Evolutionary conservation across 1,140 invertebrate species (phyloP).

Genomic region (Arctopsyche grandis): DNA sequence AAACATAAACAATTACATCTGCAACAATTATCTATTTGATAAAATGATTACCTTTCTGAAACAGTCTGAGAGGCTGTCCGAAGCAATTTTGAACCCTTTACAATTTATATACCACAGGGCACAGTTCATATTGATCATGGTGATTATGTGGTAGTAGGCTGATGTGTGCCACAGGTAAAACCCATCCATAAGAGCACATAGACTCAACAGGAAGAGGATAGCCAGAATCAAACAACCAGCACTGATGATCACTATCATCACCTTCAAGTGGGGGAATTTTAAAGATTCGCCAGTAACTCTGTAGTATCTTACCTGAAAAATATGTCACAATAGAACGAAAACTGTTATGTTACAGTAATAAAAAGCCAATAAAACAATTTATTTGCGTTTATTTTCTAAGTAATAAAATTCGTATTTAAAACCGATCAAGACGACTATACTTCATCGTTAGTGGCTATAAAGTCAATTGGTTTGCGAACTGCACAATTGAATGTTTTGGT

Average conservation of each 20-base stretch:
- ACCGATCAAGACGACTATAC: background rate
- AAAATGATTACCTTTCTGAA: slow-evolving; percentile 66
- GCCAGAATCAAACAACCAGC: slow-evolving; percentile 69
- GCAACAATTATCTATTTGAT: slow-evolving; percentile 19
- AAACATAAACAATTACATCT: slow-evolving; percentile 9
- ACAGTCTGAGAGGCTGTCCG: slow-evolving; percentile 64
- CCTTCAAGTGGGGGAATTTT: slow-evolving; percentile 69
- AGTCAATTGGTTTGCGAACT: background rate
- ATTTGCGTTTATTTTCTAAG: background rate
- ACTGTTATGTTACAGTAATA: background rate
- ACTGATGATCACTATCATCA: slow-evolving; percentile 68
- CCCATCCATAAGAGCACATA: slow-evolving; percentile 68
- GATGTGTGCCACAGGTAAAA: slow-evolving; percentile 70
- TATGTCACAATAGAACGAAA: background rate
- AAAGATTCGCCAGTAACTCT: slow-evolving; percentile 67
- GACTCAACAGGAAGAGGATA: slow-evolving; percentile 66
- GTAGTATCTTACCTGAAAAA: slow-evolving; percentile 65
- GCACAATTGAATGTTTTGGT: no score
- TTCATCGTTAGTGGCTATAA: background rate
- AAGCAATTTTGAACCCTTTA: slow-evolving; percentile 69
- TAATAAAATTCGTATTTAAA: background rate
- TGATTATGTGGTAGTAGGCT: slow-evolving; percentile 72
- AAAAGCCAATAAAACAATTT: background rate
- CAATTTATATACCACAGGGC: slow-evolving; percentile 74
- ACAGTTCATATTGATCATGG: slow-evolving; percentile 74